Evolutionary conservation across 2,113 vertebrate species (phyloP).

Genomic region (Tenebrosternarchus preto): DNA sequence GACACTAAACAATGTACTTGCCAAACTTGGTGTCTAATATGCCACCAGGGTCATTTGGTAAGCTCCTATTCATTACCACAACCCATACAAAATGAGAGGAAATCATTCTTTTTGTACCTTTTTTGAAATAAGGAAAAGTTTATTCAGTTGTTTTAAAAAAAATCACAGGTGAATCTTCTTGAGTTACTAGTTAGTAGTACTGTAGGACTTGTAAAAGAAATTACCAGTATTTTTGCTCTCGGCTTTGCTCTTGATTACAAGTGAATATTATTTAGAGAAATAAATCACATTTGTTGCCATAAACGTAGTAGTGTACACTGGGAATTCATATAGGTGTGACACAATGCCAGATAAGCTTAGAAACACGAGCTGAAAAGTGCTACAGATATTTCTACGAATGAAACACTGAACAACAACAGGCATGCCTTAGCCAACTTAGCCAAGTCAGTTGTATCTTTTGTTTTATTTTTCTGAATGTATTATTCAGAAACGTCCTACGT

Average conservation of each 20-base stretch:
- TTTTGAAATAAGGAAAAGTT: too few relatives aligned
- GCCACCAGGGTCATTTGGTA: slow-evolving; percentile 21
- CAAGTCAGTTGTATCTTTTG: not conserved
- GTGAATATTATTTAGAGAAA: not conserved
- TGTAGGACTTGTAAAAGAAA: not conserved
- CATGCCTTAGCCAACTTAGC: slow-evolving; percentile 29
- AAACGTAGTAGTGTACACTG: not conserved
- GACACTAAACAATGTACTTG: slow-evolving; percentile 9
- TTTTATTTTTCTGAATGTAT: not conserved
- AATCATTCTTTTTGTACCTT: too few relatives aligned
- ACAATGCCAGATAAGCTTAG: not conserved
- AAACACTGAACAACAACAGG: slow-evolving; percentile 28
- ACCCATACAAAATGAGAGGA: too few relatives aligned
- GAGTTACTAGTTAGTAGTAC: not conserved
- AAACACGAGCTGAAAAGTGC: not conserved
- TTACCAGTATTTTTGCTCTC: not conserved
- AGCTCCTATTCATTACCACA: not conserved
- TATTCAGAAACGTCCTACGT: not conserved
- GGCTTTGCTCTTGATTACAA: too few relatives aligned
- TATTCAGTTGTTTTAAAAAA: not conserved
- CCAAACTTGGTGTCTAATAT: not conserved
- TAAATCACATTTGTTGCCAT: not conserved
- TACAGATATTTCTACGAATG: slow-evolving; percentile 50
- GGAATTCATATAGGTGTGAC: not conserved
- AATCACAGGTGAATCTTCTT: not conserved